Evolutionary conservation across 2,113 vertebrate genomes (phyloP), one percentile per base, ranked within the genome.

Genomic region (Glaucomys volans): DNA sequence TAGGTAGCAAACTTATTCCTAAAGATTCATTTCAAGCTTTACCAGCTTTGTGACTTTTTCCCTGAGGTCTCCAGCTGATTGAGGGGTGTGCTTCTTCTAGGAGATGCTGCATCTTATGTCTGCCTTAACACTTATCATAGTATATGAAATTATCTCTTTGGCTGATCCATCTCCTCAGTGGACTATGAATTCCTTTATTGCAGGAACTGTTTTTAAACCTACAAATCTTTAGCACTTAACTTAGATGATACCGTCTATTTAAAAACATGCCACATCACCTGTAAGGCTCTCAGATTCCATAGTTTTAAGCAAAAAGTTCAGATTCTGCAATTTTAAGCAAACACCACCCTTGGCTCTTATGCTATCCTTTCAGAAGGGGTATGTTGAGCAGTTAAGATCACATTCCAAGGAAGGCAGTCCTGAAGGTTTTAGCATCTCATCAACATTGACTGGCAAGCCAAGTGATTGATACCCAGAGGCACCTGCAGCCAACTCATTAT

Each of bases 201-300:
- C 47, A 75, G 79, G 74, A 87, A 82, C 12, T 95, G n/a, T 89
- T 94, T 94, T 93, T 91, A 83, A 92, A 91, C 5, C 74, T 94
- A 28, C n/a, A 10, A 67, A 62, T 96, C 62, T 67, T 32, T 2
- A 76, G 75, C 66, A 95, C 80, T 88, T 87, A 96, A 88, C 69
- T 87, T 89, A 83, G 66, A 85, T 3, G 22, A 86, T 12, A 76
- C 47, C 37, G 66, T 86, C n/a, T 82, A 82, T 89, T 93, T 74
- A 92, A 87, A 90, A 90, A 62, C n/a, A 72, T 44, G 26, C 59
- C 57, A 22, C 26, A 47, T 83, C n/a, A 67, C 67, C 24, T 54
- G 8, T 16, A 90, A 85, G 81, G 24, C 44, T 40, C 72, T 75
- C 82, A 96, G 81, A 82, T 54, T 71, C 74, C 50, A 89, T 57